Conservation (phyloP, 2,113 vertebrate genomes). For the Gavia stellata region DNA sequence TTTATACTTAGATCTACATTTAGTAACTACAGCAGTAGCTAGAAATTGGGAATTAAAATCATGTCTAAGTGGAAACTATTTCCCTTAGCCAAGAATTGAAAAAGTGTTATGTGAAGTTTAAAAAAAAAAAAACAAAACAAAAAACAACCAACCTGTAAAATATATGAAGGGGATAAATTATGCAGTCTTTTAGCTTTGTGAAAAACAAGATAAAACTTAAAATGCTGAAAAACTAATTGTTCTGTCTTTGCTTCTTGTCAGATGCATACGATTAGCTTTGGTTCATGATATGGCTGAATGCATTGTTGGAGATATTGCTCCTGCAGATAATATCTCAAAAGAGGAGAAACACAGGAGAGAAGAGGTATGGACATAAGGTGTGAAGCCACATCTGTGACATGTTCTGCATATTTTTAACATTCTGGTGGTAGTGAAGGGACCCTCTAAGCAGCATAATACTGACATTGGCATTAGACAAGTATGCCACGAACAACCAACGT, state of each 20-base stretch:
- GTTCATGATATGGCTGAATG: constrained; percentile 98
- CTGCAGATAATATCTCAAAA: constrained; percentile 93
- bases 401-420: not conserved
- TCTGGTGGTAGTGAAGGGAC: not conserved
- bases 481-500: not conserved
- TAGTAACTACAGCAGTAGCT: not conserved
- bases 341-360: constrained; percentile 91
- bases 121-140: not conserved
- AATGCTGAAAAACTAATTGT: not conserved
- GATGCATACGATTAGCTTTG: constrained; percentile 90
- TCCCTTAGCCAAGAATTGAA: not conserved
- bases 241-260: constrained; percentile 58
- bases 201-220: not conserved
- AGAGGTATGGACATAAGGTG: constrained; percentile 66
- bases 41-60: not conserved
- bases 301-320: constrained; percentile 97
- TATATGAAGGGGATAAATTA: not conserved
- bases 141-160: not conserved
- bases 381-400: not conserved
- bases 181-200: not conserved
- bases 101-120: not conserved
- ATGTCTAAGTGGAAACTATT: not conserved
- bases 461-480: not conserved
- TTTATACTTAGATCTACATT: not conserved
- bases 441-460: not conserved